Evolutionary conservation across 2,888 invertebrate species (phyloP), one percentile per base, ranked within the genome.

Genomic region (Leptinotarsa haldemani): DNA sequence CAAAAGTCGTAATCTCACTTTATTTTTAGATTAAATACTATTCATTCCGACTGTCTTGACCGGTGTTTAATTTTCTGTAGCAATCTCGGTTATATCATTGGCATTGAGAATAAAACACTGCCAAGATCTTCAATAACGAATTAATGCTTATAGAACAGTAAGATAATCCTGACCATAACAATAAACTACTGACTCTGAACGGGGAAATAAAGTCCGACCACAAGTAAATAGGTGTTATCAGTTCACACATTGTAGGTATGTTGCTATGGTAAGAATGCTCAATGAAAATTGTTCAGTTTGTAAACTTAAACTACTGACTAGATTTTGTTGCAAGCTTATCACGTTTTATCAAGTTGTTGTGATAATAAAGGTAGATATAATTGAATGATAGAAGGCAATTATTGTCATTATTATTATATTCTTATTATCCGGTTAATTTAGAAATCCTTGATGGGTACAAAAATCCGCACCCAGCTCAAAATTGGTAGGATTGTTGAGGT

Each of bases 1-100:
- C 40, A 40, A 61, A 61, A 40, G 30, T 30, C 15, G 16, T 61
- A 61, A n/a, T 25, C n/a, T 56, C 20, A 40, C 4, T 30, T 61
- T 61, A 61, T 61, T 30, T 61, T 61, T 61, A 61, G 61, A 61
- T 5, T 16, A 61, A 61, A 61, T n/a, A 61, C 40, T 30, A 40
- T 61, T 61, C 61, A n/a, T 61, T 61, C 61, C 61, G 18, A 61
- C 61, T 61, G 0, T 61, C 61, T 30, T 61, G 12, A 9, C 13
- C 4, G 20, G 56, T 56, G 20, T 56, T 56, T 13, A 56, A 22
- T 56, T 56, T 56, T 56, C 56, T 56, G 15, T 20, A 22, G 20
- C 20, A 56, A 56, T 56, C 56, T 20, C 56, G 56, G 13, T 56
- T 56, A 56, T 56, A 20, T 56, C 56, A 20, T 56, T 56, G 56